These are phyloP conservation scores for Mixornis gularis DNA, from an alignment of 2,113 vertebrate species.

Conservation along the genomic window DNA sequence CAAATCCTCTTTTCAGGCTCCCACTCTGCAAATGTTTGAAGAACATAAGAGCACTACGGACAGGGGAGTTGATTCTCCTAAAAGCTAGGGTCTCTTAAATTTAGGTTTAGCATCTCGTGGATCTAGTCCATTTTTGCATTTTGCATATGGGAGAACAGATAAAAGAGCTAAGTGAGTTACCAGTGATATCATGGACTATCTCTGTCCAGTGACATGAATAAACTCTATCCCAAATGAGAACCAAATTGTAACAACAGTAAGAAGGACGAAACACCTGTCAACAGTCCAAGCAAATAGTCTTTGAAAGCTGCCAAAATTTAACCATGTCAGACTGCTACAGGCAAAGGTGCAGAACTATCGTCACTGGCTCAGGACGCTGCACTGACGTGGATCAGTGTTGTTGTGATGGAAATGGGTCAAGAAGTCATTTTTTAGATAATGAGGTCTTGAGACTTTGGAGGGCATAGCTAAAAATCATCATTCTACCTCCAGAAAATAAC, in stretches of 20 bases:
- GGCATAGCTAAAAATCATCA: not conserved
- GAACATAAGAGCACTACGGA: not conserved
- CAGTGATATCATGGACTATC: not conserved
- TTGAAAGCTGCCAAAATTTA: conserved; percentile 10
- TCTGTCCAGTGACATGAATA: not conserved
- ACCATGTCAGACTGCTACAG: not conserved
- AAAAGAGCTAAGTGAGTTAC: not conserved
- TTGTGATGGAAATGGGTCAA: not conserved
- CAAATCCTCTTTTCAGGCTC: not conserved
- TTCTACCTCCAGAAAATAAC: not conserved
- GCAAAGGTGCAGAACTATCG: not conserved
- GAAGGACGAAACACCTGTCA: not conserved
- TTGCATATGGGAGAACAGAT: not conserved
- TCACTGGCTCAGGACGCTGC: fast-evolving
- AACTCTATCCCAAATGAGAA: not conserved
- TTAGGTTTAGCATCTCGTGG: not conserved
- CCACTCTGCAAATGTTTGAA: not conserved
- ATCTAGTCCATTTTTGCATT: not conserved
- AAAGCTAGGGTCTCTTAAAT: not conserved
- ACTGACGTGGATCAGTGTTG: not conserved
- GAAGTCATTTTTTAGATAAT: not conserved
- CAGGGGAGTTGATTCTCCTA: not conserved
- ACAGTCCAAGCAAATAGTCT: not conserved
- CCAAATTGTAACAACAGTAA: not conserved
- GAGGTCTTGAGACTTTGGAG: not conserved